Evolutionary conservation across 2,888 invertebrate genomes (phyloP), one percentile per base, ranked within the genome.

Genomic region (Caenorhabditis auriculariae): DNA sequence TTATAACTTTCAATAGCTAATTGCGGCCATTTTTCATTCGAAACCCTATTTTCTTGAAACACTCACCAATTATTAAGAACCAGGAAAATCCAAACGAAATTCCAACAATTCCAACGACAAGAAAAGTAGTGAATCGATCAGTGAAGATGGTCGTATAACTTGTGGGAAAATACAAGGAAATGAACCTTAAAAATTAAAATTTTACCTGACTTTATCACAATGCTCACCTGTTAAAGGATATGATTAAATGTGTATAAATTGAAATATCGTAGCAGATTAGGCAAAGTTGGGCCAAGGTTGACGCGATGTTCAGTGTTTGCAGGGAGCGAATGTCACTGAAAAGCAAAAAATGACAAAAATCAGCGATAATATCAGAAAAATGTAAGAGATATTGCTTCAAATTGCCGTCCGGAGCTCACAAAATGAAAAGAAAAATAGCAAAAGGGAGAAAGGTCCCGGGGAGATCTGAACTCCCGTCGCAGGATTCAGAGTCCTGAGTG

Each of bases 401-500:
- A 35, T 35, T 15, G 9, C 12, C 35, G 35, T 1, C 35, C 12
- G 12, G 12, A n/a, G n/a, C 12, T 35, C n/a, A 15, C 9, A 35
- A 35, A 35, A 35, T 35, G 35, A n/a, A n/a, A n/a, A n/a, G n/a
- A n/a, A n/a, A n/a, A n/a, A n/a, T n/a, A n/a, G n/a, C n/a, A n/a
- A n/a, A n/a, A n/a, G n/a, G n/a, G n/a, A n/a, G n/a, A n/a, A n/a
- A n/a, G n/a, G n/a, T n/a, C n/a, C n/a, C n/a, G n/a, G n/a, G n/a
- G 44, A 66, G 67, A 70, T 72, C 67, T 55, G 72, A 65, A 67
- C 66, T 55, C 63, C 62, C 50, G 66, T 72, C 66, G 61, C 69
- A 63, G 69, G 69, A 70, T 74, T 72, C 69, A 72, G 60, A 74
- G 72, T 74, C 72, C 72, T 66, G 69, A 67, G 72, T 72, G 72